Evolutionary conservation across 2,888 invertebrate species (phyloP).

Genomic region (Gibbula magus): DNA sequence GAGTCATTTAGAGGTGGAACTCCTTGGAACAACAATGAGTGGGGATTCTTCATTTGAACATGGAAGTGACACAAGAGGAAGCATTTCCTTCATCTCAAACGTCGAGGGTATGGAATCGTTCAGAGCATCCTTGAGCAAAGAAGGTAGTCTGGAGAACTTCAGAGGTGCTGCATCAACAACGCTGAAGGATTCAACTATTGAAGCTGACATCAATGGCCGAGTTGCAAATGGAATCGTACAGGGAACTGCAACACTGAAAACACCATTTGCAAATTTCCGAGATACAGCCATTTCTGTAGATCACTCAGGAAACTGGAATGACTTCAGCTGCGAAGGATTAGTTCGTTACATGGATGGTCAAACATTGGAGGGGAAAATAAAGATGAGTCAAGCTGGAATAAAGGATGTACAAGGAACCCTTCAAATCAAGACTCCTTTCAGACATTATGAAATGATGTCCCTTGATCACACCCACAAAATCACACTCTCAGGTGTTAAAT

Average conservation of each 20-base stretch:
- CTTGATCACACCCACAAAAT: neutral
- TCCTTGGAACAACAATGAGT: neutral
- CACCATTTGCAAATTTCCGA: conserved; percentile 26
- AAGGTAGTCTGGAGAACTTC: neutral
- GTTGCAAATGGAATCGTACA: neutral
- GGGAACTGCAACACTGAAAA: conserved; percentile 26
- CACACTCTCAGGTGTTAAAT: neutral
- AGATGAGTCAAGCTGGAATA: neutral
- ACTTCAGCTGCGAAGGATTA: conserved; percentile 39
- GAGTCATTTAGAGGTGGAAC: neutral
- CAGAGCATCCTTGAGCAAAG: neutral
- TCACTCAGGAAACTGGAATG: conserved; percentile 35
- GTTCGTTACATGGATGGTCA: conserved; percentile 37
- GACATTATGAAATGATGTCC: neutral
- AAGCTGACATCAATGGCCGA: neutral
- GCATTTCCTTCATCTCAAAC: neutral
- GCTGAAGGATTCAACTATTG: conserved; percentile 6
- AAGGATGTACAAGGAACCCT: neutral
- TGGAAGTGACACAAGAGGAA: neutral
- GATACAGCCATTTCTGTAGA: conserved; percentile 26
- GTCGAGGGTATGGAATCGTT: neutral
- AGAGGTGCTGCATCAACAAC: neutral
- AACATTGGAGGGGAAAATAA: neutral
- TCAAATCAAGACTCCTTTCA: conserved; percentile 4
- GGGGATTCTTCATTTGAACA: neutral